Percentiles rank a stretch among this genome's conserved stretches.
Conservation (phyloP, 2,888 invertebrate genomes). For the Thelaira solivaga region DNA sequence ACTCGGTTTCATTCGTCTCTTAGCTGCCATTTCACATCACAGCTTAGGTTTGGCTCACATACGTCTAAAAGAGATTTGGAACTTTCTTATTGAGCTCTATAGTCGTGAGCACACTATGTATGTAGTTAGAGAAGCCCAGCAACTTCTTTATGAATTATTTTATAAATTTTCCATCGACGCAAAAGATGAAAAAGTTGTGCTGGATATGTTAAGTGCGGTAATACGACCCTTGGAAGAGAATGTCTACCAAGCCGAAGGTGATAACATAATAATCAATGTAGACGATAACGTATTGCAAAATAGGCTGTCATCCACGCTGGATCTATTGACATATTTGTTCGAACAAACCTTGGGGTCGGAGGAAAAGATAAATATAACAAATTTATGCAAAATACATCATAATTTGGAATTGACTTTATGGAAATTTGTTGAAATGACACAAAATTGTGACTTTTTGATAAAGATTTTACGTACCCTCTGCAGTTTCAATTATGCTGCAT, state of each 20-base stretch:
- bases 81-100: slow-evolving; percentile 81
- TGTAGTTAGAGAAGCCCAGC: slow-evolving; percentile 82
- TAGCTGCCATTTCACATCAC: slow-evolving; percentile 81
- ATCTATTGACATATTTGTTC: slow-evolving; percentile 79
- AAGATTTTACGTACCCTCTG: slow-evolving; percentile 70
- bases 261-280: slow-evolving; percentile 72
- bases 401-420: slow-evolving; percentile 72
- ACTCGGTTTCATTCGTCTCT: slow-evolving; percentile 82
- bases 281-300: slow-evolving; percentile 78
- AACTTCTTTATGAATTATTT: slow-evolving; percentile 81
- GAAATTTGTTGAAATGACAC: slow-evolving; percentile 74
- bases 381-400: slow-evolving; percentile 73
- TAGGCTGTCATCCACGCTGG: slow-evolving; percentile 79
- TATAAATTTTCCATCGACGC: slow-evolving; percentile 77
- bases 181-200: slow-evolving; percentile 79
- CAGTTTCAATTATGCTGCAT: slow-evolving; percentile 71
- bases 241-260: slow-evolving; percentile 76
- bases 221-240: slow-evolving; percentile 80
- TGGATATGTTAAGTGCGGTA: slow-evolving; percentile 79
- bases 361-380: slow-evolving; percentile 72
- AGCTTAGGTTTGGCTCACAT: slow-evolving; percentile 83
- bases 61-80: slow-evolving; percentile 81
- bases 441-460: slow-evolving; percentile 71
- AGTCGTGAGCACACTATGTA: slow-evolving; percentile 84
- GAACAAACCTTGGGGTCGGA: slow-evolving; percentile 78